phyloP scores from a whole-genome alignment of 1,140 invertebrate genomes.

The Habropoda laboriosa region DNA sequence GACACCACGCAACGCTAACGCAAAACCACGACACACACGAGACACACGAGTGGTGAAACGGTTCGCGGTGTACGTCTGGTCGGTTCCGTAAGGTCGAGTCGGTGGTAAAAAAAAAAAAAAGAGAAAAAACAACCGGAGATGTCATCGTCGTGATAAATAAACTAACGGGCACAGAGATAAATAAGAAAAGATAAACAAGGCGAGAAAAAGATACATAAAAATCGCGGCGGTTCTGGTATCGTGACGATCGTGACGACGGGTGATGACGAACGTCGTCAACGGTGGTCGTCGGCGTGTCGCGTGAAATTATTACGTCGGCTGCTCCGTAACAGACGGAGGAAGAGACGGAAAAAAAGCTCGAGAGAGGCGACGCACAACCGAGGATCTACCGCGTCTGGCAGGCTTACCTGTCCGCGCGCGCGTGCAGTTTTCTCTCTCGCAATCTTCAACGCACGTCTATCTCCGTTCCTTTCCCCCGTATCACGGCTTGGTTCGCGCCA shows the following conservation, averaged over 20 bases:
- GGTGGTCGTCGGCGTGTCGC: constrained; percentile 27
- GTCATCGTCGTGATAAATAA: too few relatives aligned
- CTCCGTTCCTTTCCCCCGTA: background rate
- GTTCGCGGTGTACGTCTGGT: background rate
- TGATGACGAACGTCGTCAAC: constrained; percentile 30
- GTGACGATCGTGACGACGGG: constrained; percentile 43
- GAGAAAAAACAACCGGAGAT: too few relatives aligned
- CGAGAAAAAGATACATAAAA: too few relatives aligned
- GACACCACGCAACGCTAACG: too few relatives aligned
- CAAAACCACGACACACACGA: too few relatives aligned
- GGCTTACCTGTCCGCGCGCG: constrained; percentile 20
- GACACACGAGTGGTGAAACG: background rate
- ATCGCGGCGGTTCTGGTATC: background rate
- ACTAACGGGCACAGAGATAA: too few relatives aligned
- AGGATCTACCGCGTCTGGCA: constrained; percentile 14
- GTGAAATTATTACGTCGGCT: constrained; percentile 25
- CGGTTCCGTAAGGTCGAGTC: too few relatives aligned
- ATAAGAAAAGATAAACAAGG: too few relatives aligned
- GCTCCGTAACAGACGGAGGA: background rate
- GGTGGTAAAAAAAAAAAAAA: too few relatives aligned
- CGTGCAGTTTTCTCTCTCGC: too few relatives aligned
- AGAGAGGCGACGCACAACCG: too few relatives aligned
- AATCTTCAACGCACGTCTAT: constrained; percentile 12
- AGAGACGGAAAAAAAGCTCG: constrained; percentile 2
- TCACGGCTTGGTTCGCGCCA: constrained; percentile 23